These are phyloP conservation scores for Pygoscelis antarcticus DNA, from an alignment of 2,113 vertebrate genomes.

Conservation along the genomic window DNA sequence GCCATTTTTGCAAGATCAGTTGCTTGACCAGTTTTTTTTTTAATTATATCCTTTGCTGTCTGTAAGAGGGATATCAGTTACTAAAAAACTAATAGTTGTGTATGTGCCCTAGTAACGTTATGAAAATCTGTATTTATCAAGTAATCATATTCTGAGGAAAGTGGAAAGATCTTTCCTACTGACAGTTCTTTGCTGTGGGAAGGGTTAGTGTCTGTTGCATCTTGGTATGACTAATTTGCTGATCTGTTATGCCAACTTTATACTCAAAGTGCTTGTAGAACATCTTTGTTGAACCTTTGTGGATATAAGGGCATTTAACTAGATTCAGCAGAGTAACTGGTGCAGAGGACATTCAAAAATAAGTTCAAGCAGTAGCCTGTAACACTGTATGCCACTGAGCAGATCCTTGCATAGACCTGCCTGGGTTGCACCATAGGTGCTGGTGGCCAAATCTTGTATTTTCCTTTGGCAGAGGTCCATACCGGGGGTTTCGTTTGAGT, in stretches of 20 bases:
- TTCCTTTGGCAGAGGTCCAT: not conserved
- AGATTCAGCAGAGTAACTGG: not conserved
- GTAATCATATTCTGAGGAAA: not conserved
- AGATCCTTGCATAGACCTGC: slow-evolving; percentile 1
- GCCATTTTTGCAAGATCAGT: not conserved
- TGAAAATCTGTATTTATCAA: not conserved
- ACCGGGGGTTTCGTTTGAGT: not conserved
- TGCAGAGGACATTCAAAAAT: not conserved
- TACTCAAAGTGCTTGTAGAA: not conserved
- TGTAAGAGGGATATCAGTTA: not conserved
- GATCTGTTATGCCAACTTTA: not conserved
- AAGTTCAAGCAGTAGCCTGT: not conserved
- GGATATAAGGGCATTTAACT: not conserved
- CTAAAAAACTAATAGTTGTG: not conserved
- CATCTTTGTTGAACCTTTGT: not conserved
- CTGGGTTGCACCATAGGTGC: not conserved
- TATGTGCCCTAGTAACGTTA: not conserved
- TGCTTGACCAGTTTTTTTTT: not conserved
- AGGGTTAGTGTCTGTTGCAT: not conserved
- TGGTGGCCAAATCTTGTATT: not conserved
- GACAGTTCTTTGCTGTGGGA: not conserved
- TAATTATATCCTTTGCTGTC: not conserved
- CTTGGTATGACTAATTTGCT: not conserved
- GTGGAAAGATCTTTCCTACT: not conserved
- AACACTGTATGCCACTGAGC: not conserved